Conservation (phyloP, 92 coral and sea anemone genomes). For the Epizoanthus ramosus region DNA sequence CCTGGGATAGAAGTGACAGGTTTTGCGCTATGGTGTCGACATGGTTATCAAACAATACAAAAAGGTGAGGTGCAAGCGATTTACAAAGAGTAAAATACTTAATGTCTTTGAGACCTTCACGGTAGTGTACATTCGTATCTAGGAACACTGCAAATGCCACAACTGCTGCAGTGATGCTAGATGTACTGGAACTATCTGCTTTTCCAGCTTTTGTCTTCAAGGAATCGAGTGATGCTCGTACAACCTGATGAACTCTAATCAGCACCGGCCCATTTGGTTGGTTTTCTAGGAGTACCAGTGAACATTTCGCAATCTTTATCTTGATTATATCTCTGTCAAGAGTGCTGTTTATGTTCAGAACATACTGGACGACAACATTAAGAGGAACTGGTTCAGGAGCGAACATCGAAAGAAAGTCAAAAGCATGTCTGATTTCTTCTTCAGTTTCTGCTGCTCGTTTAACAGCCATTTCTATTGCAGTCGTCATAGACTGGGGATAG, state of each 20-base stretch:
- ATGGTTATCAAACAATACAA: background rate
- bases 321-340: background rate
- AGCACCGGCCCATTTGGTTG: background rate
- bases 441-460: conserved; percentile 9
- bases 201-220: background rate
- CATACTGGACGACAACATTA: background rate
- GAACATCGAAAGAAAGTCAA: background rate
- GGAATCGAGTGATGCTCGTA: background rate
- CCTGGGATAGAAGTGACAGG: background rate
- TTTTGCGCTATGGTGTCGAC: background rate
- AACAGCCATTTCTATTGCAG: conserved; percentile 44
- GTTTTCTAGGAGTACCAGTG: background rate
- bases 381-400: conserved; percentile 1
- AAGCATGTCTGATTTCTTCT: background rate
- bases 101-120: background rate
- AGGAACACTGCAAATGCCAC: background rate
- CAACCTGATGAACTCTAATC: conserved; percentile 9
- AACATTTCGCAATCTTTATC: background rate
- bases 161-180: background rate
- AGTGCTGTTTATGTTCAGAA: background rate
- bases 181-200: background rate
- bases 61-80: background rate
- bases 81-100: background rate
- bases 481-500: conserved; percentile 46
- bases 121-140: conserved; percentile 1